A percentile compares a stretch with the other conserved stretches of the same genome.
These are phyloP conservation scores for Cynopterus brachyotis DNA, from an alignment of 2,113 vertebrate species.

Conservation along the genomic window DNA sequence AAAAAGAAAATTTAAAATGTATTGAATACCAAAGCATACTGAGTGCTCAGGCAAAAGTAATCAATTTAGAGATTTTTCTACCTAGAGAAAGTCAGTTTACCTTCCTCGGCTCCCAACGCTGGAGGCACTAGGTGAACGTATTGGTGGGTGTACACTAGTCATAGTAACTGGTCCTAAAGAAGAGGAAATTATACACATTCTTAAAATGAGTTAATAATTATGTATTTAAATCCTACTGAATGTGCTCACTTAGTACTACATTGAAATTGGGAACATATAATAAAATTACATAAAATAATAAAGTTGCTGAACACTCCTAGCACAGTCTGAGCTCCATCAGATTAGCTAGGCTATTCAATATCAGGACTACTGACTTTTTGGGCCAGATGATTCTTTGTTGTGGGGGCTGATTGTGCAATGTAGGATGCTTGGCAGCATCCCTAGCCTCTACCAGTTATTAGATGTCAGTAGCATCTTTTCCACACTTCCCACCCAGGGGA, in stretches of 20 bases:
- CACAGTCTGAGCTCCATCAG: background rate
- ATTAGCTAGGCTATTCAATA: background rate
- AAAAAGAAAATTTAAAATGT: background rate
- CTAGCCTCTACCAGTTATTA: background rate
- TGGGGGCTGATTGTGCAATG: background rate
- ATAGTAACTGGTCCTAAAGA: conserved; percentile 81
- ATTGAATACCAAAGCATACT: background rate
- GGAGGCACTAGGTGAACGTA: conserved; percentile 88
- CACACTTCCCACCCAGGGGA: background rate
- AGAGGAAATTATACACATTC: conserved; percentile 4
- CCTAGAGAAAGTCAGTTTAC: conserved; percentile 74
- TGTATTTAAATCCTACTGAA: background rate
- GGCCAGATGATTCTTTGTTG: background rate
- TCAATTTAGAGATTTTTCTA: background rate
- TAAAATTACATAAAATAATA: background rate
- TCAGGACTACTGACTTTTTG: background rate
- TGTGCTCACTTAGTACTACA: background rate
- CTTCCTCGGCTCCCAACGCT: conserved; percentile 89
- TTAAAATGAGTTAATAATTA: background rate
- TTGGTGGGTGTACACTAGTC: conserved; percentile 83
- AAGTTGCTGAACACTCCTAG: background rate
- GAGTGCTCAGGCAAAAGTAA: background rate
- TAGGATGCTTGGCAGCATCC: background rate
- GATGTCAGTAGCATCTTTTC: background rate
- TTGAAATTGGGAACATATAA: background rate